phyloP scores from a whole-genome alignment of 2,797 vertebrate species.

The Pygocentrus nattereri region DNA sequence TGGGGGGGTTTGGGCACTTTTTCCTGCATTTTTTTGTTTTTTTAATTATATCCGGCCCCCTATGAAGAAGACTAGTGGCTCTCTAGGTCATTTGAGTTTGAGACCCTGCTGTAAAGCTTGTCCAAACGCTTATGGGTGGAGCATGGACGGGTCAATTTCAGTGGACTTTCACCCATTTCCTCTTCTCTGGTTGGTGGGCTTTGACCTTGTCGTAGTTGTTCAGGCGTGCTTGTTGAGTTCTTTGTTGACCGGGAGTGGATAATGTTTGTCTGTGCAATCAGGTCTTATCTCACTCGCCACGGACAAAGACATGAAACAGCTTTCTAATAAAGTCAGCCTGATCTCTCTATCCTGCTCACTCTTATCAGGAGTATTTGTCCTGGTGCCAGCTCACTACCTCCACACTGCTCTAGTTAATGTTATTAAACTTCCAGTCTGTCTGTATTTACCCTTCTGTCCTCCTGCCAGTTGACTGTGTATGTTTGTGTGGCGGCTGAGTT shows the following conservation, averaged over 20 bases:
- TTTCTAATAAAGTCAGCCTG: conserved; percentile 1
- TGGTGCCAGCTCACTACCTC: neutral
- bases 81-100: too few species aligned
- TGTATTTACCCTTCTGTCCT: neutral
- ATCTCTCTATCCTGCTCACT: neutral
- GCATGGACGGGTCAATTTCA: neutral
- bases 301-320: conserved; percentile 6
- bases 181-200: neutral
- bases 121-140: neutral
- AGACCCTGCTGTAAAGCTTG: neutral
- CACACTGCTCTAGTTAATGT: conserved; percentile 2
- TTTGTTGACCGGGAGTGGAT: neutral
- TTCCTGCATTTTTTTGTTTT: too few species aligned
- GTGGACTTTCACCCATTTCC: too few species aligned
- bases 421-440: conserved; percentile 1
- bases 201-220: neutral
- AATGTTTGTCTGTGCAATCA: conserved; percentile 10
- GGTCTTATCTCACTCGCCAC: too few species aligned
- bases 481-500: neutral
- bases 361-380: neutral
- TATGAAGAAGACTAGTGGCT: too few species aligned
- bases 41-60: too few species aligned
- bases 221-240: too few species aligned
- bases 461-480: neutral
- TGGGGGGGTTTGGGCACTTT: too few species aligned